Conservation (phyloP, 2,888 invertebrate genomes). For the Parnassius apollo region DNA sequence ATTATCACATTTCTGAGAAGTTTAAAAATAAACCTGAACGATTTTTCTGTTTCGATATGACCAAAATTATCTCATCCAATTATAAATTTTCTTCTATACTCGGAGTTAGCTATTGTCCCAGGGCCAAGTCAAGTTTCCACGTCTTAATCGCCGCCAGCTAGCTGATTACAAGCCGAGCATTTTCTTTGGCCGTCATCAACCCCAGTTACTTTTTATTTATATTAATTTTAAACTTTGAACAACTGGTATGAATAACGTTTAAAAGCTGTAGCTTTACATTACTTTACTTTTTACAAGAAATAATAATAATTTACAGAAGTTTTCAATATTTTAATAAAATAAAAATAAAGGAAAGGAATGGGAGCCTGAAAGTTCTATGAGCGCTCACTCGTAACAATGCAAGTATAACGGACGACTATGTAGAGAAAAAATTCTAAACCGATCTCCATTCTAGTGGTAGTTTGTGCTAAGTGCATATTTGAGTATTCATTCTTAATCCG, state of each 20-base stretch:
- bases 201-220: conserved; percentile 61
- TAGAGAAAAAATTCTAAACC: conserved; percentile 32
- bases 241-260: too few species aligned
- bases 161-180: conserved; percentile 66
- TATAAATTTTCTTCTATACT: conserved; percentile 29
- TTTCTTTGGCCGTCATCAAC: conserved; percentile 62
- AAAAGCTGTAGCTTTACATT: too few species aligned
- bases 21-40: too few species aligned
- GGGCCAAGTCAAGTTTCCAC: conserved; percentile 61
- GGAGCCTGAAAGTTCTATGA: conserved; percentile 16
- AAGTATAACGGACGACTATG: conserved; percentile 27
- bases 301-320: too few species aligned
- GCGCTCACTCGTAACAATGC: conserved; percentile 3
- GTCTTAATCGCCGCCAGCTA: conserved; percentile 69
- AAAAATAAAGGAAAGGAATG: background rate
- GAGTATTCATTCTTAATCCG: conserved; percentile 71
- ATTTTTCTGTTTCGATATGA: too few species aligned
- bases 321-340: background rate
- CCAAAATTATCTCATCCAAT: conserved; percentile 33
- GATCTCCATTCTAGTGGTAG: conserved; percentile 50
- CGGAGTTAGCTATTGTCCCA: conserved; percentile 50
- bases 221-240: conserved; percentile 8
- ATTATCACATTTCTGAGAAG: too few species aligned
- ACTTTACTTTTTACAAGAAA: too few species aligned
- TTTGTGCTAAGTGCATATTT: conserved; percentile 61